Conservation (phyloP, 1,140 invertebrate species). For the Drosophila pseudoananassae region DNA sequence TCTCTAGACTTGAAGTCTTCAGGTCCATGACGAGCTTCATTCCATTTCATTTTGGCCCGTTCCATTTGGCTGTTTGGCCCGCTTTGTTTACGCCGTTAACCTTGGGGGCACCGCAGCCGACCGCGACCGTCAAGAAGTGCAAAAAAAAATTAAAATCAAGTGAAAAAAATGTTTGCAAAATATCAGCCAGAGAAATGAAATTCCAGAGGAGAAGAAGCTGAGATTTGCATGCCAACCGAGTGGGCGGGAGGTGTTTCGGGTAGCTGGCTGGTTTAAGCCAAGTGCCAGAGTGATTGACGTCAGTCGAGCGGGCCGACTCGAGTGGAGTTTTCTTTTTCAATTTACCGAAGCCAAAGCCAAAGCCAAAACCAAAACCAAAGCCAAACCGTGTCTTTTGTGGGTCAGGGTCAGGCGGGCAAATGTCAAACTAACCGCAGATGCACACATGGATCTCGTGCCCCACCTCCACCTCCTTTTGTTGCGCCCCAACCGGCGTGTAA, state of each 20-base stretch:
- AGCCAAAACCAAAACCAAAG: constrained; percentile 2
- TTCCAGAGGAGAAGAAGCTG: constrained; percentile 26
- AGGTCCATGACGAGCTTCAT: constrained; percentile 47
- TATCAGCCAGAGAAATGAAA: constrained; percentile 23
- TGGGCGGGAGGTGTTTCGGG: constrained; percentile 4
- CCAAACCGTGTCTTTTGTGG: constrained; percentile 55
- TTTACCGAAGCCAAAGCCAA: constrained; percentile 29
- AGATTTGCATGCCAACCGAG: constrained; percentile 59
- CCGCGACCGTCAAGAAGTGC: constrained; percentile 53
- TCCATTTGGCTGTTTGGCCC: constrained; percentile 60
- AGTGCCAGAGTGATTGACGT: constrained; percentile 73
- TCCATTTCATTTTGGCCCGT: constrained; percentile 67
- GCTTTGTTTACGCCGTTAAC: constrained; percentile 76
- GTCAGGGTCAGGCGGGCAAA: constrained; percentile 76
- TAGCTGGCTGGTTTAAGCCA: constrained; percentile 6
- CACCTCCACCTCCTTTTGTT: constrained; percentile 6
- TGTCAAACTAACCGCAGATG: constrained; percentile 60
- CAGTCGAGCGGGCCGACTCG: constrained; percentile 18
- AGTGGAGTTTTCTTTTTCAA: constrained; percentile 39
- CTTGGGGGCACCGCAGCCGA: constrained; percentile 73
- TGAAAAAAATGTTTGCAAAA: constrained; percentile 15
- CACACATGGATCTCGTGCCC: constrained; percentile 9
- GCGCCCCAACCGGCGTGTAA: constrained; percentile 32
- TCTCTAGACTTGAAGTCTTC: constrained; percentile 42
- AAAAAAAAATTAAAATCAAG: constrained; percentile 15